Base-by-base conservation (phyloP, 2,888 invertebrate genomes). In the Caprella mutica region DNA sequence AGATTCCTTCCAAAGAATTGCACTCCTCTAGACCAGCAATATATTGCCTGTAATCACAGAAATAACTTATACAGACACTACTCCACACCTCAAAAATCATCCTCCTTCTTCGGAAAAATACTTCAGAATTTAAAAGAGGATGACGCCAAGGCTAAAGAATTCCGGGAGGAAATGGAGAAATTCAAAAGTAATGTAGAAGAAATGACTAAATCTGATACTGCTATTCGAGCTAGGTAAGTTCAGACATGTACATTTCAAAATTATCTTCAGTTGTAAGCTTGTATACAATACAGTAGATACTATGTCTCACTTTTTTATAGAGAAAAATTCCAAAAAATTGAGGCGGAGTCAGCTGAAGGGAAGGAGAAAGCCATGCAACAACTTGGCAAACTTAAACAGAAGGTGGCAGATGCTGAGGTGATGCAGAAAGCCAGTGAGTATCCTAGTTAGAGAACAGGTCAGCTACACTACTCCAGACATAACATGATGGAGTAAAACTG, bases 111-210 rank as follows among this genome's bases (percentile, higher is more conserved):
- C 68, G 83, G 86, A 1, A 83, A 90, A 67, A 81, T 97, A 58
- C 78, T 92, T 61, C 88, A 93, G 54, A 96, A 96, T 72, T 83
- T 97, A 65, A 85, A 83, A 72, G 89, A 91, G 68, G 98, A 98
- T 71, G 83, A 97, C 72, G 83, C 85, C 17, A 48, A 48, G 19
- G n/a, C n/a, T n/a, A n/a, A 97, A 73, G 96, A 97, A 72, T 92
- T 98, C 87, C 94, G 96, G 74, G 94, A 96, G 65, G 94, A 84
- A 67, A 80, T 97, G 58, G 89, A 90, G 69, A 96, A 93, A 72
- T 97, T 97, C 71, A 78, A 92, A 60, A 87, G 91, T 74, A 96
- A 97, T 76, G 89, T 92, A n/a, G 84, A 92, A 67, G 94, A 91
- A 76, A 74, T 98, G 29, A 97, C 97, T 73, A 89, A 98, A 70